Evolutionary conservation across 1,140 invertebrate species (phyloP).

Genomic region (Agrypnia vestita): DNA sequence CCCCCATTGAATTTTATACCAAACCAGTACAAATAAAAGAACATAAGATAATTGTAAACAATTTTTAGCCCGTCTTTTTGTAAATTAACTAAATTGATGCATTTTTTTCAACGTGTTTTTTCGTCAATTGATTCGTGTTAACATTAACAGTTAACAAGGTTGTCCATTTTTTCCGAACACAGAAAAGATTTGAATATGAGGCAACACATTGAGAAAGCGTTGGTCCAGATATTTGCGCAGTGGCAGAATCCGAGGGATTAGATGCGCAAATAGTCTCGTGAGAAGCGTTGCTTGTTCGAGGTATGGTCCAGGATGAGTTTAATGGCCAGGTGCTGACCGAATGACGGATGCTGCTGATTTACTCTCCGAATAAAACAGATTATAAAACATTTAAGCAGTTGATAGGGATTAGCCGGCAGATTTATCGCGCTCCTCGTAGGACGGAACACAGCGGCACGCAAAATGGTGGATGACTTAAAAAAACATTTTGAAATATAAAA

Average conservation of each 20-base stretch:
- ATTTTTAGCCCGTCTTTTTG: too few relatives aligned
- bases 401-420: conserved; percentile 43
- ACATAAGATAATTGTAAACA: too few relatives aligned
- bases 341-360: conserved; percentile 35
- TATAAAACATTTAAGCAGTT: conserved; percentile 44
- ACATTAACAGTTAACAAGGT: too few relatives aligned
- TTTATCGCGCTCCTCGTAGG: conserved; percentile 40
- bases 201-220: neutral
- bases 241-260: conserved; percentile 20
- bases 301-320: neutral
- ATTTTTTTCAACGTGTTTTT: too few relatives aligned
- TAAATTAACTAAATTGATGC: too few relatives aligned
- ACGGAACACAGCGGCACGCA: neutral
- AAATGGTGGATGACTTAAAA: neutral
- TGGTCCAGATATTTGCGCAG: neutral
- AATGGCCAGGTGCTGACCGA: conserved; percentile 43
- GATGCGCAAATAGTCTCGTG: conserved; percentile 17
- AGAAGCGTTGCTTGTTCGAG: conserved; percentile 9
- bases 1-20: too few relatives aligned
- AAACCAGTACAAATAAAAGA: too few relatives aligned
- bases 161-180: too few relatives aligned
- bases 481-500: neutral
- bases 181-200: neutral
- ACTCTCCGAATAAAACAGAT: conserved; percentile 37
- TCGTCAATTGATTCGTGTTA: too few relatives aligned